These are phyloP conservation scores for Agrypnia vestita DNA, from an alignment of 1,140 invertebrate species.

Conservation along the genomic window DNA sequence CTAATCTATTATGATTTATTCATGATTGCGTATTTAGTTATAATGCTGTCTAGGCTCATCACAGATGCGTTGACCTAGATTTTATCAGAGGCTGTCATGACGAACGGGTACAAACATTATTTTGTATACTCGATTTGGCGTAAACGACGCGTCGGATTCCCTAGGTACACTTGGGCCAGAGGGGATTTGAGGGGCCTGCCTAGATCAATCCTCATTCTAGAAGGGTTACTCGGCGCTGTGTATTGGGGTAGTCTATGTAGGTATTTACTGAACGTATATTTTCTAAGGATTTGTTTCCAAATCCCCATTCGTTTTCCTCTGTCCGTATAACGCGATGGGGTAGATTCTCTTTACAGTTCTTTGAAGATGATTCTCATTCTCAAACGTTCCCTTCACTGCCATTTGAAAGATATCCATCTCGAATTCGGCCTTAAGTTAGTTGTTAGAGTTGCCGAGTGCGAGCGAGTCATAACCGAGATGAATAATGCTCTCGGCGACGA, in stretches of 20 bases:
- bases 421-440: constrained; percentile 14
- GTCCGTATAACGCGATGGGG: constrained; percentile 7
- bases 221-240: constrained; percentile 31
- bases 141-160: neutral
- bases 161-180: constrained; percentile 4
- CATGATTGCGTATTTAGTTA: constrained; percentile 1
- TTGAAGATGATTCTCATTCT: neutral
- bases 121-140: constrained; percentile 35
- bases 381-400: neutral
- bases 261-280: constrained; percentile 38
- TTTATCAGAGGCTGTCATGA: neutral
- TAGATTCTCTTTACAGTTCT: neutral
- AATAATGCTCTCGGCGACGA: constrained; percentile 2
- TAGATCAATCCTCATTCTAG: constrained; percentile 46
- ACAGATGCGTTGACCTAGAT: constrained; percentile 21
- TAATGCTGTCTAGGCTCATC: neutral
- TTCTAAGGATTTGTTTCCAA: constrained; percentile 41
- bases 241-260: constrained; percentile 34
- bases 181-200: constrained; percentile 22
- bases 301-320: constrained; percentile 32
- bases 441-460: too few species aligned
- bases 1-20: neutral
- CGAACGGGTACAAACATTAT: constrained; percentile 29
- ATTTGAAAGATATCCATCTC: constrained; percentile 23
- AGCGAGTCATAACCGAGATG: constrained; percentile 15